Conservation (phyloP, 2,113 vertebrate species). For the Petromus typicus region DNA sequence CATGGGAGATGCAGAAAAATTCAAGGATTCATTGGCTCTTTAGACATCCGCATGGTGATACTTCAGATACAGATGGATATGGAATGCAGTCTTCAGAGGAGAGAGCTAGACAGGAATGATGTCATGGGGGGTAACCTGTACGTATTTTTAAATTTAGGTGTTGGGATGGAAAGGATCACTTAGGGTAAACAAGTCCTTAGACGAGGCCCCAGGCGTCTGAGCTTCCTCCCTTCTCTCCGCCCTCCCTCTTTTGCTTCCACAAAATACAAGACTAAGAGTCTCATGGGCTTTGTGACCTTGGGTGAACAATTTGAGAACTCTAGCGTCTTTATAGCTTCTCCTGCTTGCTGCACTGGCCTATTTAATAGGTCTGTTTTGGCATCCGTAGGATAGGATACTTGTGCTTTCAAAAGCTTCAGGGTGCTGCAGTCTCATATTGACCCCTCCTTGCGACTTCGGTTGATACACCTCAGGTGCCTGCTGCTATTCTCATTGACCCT, state of each 20-base stretch:
- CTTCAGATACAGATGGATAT: neutral
- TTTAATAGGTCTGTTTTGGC: neutral
- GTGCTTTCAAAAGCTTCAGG: slow-evolving; percentile 30
- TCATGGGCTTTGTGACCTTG: slow-evolving; percentile 17
- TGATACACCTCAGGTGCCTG: slow-evolving; percentile 17
- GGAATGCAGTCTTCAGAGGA: neutral
- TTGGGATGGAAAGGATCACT: neutral
- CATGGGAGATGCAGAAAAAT: neutral
- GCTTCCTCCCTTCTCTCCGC: neutral
- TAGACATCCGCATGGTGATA: neutral
- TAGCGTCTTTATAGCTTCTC: neutral
- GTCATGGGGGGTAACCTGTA: neutral
- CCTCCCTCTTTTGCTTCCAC: too few relatives aligned
- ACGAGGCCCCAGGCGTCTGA: neutral
- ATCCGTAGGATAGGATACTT: neutral
- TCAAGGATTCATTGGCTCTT: neutral
- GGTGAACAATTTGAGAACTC: neutral
- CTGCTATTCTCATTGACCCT: neutral
- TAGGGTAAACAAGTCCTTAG: neutral
- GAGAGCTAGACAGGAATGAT: neutral
- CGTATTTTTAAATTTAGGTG: neutral
- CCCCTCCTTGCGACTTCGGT: neutral
- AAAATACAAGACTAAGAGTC: slow-evolving; percentile 16
- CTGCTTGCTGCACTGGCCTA: neutral
- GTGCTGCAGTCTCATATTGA: neutral